Evolutionary conservation across 2,113 vertebrate genomes (phyloP).

Genomic region (Plestiodon gilberti): DNA sequence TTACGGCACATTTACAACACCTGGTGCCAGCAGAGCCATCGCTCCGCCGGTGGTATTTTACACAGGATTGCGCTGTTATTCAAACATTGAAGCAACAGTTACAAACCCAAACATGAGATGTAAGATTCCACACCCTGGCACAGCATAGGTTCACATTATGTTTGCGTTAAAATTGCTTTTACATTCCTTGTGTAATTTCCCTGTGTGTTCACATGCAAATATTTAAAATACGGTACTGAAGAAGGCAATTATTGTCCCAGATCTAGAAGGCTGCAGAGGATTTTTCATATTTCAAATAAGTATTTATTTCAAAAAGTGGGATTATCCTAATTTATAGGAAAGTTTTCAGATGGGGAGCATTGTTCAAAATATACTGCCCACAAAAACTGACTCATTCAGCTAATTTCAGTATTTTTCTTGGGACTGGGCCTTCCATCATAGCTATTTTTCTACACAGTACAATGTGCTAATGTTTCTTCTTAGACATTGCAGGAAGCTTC

Average conservation of each 20-base stretch:
- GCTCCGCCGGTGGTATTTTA: no score
- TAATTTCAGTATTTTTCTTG: conserved; percentile 78
- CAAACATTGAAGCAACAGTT: conserved; percentile 33
- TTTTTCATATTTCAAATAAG: conserved; percentile 56
- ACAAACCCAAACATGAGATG: neutral
- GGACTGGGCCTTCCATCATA: conserved; percentile 65
- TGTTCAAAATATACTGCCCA: conserved; percentile 48
- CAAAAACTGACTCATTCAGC: conserved; percentile 65
- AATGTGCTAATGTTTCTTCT: conserved; percentile 61
- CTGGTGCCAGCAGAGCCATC: no score
- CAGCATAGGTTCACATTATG: conserved; percentile 32
- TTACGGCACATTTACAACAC: no score
- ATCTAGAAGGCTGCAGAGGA: conserved; percentile 23
- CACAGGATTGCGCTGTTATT: no score
- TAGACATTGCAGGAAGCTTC: conserved; percentile 57
- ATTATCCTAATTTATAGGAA: conserved; percentile 27
- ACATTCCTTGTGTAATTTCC: conserved; percentile 10
- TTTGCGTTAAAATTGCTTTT: conserved; percentile 17
- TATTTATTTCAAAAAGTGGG: conserved; percentile 13
- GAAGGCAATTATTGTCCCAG: conserved; percentile 34
- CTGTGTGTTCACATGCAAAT: neutral
- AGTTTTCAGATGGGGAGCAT: conserved; percentile 38
- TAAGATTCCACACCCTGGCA: conserved; percentile 36
- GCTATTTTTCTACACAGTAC: conserved; percentile 68
- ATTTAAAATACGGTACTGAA: conserved; percentile 37